phyloP scores from a whole-genome alignment of 2,888 invertebrate species.

The Xestia sexstrigata region DNA sequence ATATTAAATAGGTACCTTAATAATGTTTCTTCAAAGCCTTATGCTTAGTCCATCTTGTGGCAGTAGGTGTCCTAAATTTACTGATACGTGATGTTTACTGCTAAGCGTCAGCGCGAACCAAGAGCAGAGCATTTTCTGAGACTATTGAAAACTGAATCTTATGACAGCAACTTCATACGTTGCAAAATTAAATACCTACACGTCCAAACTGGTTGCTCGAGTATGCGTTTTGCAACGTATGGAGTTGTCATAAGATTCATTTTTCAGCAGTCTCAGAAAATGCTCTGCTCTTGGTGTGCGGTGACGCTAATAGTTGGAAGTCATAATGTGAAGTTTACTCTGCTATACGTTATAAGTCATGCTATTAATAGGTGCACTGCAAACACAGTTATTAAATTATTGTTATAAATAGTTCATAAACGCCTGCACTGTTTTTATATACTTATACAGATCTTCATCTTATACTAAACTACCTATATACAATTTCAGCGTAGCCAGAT shows the following conservation, averaged over 20 bases:
- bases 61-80: neutral
- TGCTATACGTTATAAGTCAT: neutral
- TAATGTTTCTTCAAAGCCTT: neutral
- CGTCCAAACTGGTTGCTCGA: too few relatives aligned
- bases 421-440: neutral
- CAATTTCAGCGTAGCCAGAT: constrained; percentile 32
- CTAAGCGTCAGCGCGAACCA: too few relatives aligned
- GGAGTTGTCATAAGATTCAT: too few relatives aligned
- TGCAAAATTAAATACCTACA: too few relatives aligned
- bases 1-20: neutral
- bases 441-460: constrained; percentile 21
- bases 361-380: neutral
- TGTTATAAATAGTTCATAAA: neutral
- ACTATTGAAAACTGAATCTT: too few relatives aligned
- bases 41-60: neutral
- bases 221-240: too few relatives aligned
- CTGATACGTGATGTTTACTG: neutral
- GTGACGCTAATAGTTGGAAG: neutral
- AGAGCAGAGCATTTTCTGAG: too few relatives aligned
- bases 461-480: constrained; percentile 13
- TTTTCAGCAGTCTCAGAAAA: too few relatives aligned
- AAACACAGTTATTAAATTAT: neutral
- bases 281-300: too few relatives aligned
- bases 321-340: neutral
- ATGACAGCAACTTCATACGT: too few relatives aligned